phyloP scores from a whole-genome alignment of 2,113 vertebrate genomes.

The Geococcyx californianus region DNA sequence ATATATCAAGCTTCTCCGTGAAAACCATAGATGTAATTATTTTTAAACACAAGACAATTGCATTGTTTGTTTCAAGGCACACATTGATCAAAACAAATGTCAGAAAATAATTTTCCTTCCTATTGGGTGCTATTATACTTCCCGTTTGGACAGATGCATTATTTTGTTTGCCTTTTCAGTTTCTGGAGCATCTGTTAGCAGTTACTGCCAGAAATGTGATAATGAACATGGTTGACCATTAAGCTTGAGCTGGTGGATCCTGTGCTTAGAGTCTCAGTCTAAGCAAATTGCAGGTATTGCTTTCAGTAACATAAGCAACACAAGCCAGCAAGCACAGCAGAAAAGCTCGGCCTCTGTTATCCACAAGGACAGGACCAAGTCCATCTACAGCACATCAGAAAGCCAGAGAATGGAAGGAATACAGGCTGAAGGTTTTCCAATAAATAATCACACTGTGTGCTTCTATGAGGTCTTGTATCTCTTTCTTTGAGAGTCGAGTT shows the following conservation, averaged over 20 bases:
- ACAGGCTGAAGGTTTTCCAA: neutral
- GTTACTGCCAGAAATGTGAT: slow-evolving; percentile 30
- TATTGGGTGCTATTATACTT: neutral
- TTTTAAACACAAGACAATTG: neutral
- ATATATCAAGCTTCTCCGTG: rapidly evolving
- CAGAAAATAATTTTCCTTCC: slow-evolving; percentile 1
- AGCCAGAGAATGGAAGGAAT: neutral
- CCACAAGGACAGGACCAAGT: neutral
- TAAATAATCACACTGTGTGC: neutral
- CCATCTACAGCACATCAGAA: neutral
- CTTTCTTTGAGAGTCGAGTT: neutral
- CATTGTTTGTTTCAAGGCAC: neutral
- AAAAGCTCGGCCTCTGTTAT: neutral
- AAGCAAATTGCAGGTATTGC: neutral
- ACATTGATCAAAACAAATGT: neutral
- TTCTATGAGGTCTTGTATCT: neutral
- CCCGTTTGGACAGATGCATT: neutral
- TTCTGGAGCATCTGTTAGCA: slow-evolving; percentile 31
- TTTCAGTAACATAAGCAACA: neutral
- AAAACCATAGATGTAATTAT: neutral
- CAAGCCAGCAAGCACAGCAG: neutral
- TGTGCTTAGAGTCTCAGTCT: neutral
- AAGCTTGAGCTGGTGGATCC: slow-evolving; percentile 3
- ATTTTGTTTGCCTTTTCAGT: neutral
- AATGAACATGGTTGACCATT: neutral